Percentiles rank a stretch among this genome's conserved stretches.
Evolutionary conservation across 1,140 invertebrate species (phyloP).

Genomic region (Sarcophaga peregrina): DNA sequence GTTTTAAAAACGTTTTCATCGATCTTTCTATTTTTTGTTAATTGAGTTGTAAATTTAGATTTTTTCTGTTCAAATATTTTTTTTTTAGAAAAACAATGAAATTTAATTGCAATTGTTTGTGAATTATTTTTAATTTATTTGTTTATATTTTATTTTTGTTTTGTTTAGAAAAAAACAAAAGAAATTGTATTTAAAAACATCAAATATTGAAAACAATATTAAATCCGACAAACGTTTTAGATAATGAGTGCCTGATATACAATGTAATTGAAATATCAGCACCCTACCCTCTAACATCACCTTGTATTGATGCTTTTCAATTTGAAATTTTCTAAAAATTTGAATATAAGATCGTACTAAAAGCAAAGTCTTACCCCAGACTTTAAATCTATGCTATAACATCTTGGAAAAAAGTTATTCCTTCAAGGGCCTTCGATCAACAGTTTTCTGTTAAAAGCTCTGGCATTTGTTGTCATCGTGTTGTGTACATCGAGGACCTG

Average conservation of each 20-base stretch:
- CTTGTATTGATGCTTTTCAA: too few species aligned
- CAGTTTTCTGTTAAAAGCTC: too few species aligned
- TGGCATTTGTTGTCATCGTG: too few species aligned
- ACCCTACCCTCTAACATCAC: too few species aligned
- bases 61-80: background rate
- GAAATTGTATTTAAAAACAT: background rate
- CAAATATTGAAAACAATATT: background rate
- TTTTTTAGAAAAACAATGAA: background rate
- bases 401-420: too few species aligned
- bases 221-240: slow-evolving; percentile 17
- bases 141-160: background rate
- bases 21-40: background rate
- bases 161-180: background rate
- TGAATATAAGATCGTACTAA: too few species aligned
- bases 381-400: too few species aligned
- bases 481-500: too few species aligned
- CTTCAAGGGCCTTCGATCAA: too few species aligned
- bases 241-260: background rate
- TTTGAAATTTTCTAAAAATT: too few species aligned
- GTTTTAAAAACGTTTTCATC: background rate
- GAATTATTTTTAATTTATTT: slow-evolving; percentile 2
- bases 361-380: too few species aligned
- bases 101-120: slow-evolving; percentile 3
- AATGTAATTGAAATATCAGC: background rate
- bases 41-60: background rate